Conservation (phyloP, 2,888 invertebrate genomes). For the Pseudococcus jackbeardsleyi region DNA sequence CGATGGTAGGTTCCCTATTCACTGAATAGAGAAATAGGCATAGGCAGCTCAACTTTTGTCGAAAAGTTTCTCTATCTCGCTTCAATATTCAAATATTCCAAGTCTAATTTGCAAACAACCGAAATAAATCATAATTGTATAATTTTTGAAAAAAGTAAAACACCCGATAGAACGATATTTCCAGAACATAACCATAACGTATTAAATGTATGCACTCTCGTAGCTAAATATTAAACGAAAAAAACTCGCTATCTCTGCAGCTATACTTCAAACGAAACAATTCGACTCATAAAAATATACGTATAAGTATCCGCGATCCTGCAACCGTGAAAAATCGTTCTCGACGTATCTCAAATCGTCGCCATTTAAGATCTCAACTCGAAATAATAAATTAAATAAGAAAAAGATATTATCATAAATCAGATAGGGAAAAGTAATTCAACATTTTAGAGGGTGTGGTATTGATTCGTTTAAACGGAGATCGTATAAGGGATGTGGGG, state of each 20-base stretch:
- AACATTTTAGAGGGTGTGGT: slow-evolving; percentile 13
- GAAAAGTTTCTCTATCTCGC: too few species aligned
- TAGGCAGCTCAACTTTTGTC: too few species aligned
- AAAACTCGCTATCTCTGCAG: background rate
- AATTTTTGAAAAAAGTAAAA: too few species aligned
- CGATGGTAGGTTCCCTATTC: too few species aligned
- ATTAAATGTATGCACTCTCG: background rate
- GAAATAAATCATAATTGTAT: too few species aligned
- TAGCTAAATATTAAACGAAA: background rate
- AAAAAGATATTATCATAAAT: slow-evolving; percentile 37
- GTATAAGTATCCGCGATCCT: background rate
- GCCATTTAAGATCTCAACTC: background rate
- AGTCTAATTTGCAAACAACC: too few species aligned
- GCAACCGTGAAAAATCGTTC: background rate
- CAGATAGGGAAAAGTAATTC: slow-evolving; percentile 34
- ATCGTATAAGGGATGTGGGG: slow-evolving; percentile 37
- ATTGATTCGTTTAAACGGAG: slow-evolving; percentile 15
- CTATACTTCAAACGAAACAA: background rate
- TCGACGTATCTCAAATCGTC: background rate
- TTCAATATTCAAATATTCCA: too few species aligned
- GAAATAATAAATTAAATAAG: slow-evolving; percentile 33
- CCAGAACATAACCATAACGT: too few species aligned
- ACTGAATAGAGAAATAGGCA: too few species aligned
- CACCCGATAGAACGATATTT: too few species aligned
- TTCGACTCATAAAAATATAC: background rate